Conservation (phyloP, 1,140 invertebrate species). For the Pantala flavescens region DNA sequence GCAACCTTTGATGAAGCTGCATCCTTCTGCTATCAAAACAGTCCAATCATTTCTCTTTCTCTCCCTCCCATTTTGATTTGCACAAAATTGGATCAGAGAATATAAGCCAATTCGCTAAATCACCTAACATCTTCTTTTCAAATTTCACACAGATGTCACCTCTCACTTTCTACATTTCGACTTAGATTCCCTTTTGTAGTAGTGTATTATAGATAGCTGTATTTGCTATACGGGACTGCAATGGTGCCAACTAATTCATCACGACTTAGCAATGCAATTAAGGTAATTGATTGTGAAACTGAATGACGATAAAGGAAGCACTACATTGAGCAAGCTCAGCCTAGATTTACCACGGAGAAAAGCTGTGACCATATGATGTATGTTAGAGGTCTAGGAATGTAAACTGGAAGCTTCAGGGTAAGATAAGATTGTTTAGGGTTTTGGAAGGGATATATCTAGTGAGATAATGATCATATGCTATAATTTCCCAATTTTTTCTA, state of each 20-base stretch:
- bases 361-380: too few species aligned
- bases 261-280: not conserved
- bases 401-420: too few species aligned
- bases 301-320: not conserved
- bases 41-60: constrained; percentile 25
- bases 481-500: too few species aligned
- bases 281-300: not conserved
- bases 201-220: too few species aligned
- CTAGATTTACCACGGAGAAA: not conserved
- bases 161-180: not conserved
- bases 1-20: constrained; percentile 29
- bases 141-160: not conserved
- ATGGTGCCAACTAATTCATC: not conserved
- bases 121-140: not conserved
- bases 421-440: too few species aligned
- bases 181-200: too few species aligned
- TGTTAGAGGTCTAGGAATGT: too few species aligned
- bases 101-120: too few species aligned
- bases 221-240: not conserved
- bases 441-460: too few species aligned
- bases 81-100: constrained; percentile 10
- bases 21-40: constrained; percentile 23
- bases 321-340: not conserved
- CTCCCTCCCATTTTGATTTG: constrained; percentile 18
- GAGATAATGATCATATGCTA: too few species aligned